Evolutionary conservation across 2,113 vertebrate genomes (phyloP).

Genomic region (Globicephala melas): DNA sequence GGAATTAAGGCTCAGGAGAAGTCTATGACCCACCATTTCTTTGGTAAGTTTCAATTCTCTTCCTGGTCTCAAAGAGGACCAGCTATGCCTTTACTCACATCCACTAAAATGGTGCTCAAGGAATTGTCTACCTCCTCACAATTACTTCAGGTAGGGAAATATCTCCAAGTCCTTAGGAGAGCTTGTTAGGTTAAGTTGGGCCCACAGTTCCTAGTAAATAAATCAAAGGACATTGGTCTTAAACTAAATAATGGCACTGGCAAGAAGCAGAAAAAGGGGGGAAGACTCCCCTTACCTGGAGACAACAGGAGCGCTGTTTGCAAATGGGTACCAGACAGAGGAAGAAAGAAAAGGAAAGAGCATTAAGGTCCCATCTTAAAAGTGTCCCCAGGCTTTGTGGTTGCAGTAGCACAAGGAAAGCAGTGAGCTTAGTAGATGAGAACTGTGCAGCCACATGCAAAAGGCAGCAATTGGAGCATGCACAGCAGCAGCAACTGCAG

Average conservation of each 20-base stretch:
- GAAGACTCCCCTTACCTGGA: conserved; percentile 82
- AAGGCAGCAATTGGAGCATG: conserved; percentile 68
- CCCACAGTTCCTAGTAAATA: background rate
- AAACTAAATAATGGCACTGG: conserved; percentile 56
- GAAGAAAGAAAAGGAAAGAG: conserved; percentile 77
- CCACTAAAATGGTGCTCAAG: background rate
- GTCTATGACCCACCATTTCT: background rate
- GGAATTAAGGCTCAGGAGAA: background rate
- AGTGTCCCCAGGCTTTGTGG: conserved; percentile 41
- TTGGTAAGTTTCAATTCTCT: conserved; percentile 6
- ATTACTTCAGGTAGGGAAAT: conserved; percentile 4
- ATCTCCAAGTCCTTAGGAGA: background rate
- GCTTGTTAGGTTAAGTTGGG: background rate
- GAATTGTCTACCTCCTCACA: background rate
- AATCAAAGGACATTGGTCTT: background rate
- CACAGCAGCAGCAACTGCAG: background rate
- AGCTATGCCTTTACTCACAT: background rate
- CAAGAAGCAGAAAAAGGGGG: conserved; percentile 60
- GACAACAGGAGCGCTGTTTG: conserved; percentile 84
- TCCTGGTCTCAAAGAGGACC: background rate
- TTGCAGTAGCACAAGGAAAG: conserved; percentile 53
- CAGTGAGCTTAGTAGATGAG: conserved; percentile 53
- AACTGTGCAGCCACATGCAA: conserved; percentile 63
- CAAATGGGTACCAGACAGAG: conserved; percentile 73
- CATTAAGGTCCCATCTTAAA: conserved; percentile 76